Conservation (phyloP, 2,113 vertebrate genomes). For the Phylloscopus whistleri region DNA sequence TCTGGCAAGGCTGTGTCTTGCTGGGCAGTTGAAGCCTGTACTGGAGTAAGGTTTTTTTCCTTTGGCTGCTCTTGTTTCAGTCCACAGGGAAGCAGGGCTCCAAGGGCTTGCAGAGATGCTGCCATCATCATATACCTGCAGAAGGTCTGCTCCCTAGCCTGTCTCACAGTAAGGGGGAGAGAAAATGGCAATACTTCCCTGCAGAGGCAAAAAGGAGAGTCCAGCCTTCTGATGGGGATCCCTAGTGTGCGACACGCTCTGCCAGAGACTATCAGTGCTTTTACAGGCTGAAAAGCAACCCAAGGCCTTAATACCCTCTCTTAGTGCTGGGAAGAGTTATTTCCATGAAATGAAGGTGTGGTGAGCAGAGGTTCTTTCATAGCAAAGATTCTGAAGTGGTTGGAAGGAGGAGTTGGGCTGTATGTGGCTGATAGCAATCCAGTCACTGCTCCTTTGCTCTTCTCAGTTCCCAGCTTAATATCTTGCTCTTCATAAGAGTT, state of each 20-base stretch:
- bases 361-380: not conserved
- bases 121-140: not conserved
- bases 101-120: not conserved
- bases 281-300: not conserved
- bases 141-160: not conserved
- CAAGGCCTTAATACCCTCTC: not conserved
- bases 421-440: not conserved
- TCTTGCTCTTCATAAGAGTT: conserved; percentile 28
- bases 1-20: not conserved
- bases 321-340: not conserved
- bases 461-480: not conserved
- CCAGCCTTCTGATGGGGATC: not conserved
- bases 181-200: not conserved
- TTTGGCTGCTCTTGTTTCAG: not conserved
- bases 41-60: not conserved
- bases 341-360: not conserved
- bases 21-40: not conserved
- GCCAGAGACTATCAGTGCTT: not conserved
- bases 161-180: not conserved
- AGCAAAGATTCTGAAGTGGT: not conserved
- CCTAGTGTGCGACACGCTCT: not conserved
- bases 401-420: not conserved
- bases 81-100: not conserved
- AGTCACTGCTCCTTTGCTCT: not conserved
- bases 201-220: not conserved